Evolutionary conservation across 2,888 invertebrate species (phyloP).

Genomic region (Spodoptera picta): DNA sequence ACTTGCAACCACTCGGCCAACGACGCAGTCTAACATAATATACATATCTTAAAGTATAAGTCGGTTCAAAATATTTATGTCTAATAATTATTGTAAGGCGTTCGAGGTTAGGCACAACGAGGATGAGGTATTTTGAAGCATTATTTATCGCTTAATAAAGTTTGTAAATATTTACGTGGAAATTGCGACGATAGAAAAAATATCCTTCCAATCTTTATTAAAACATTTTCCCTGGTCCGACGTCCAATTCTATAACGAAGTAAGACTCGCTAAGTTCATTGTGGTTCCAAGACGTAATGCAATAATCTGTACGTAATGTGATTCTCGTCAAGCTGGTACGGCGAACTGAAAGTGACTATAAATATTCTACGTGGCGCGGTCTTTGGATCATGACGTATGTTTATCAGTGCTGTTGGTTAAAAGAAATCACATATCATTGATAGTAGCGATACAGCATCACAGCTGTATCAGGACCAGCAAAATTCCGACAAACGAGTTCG

Average conservation of each 20-base stretch:
- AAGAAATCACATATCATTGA: too few relatives aligned
- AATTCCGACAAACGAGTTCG: not conserved
- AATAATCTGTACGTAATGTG: constrained; percentile 18
- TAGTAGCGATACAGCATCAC: not conserved
- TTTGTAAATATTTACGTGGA: too few relatives aligned
- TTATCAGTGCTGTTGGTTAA: too few relatives aligned
- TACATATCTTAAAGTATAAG: too few relatives aligned
- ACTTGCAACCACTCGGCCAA: too few relatives aligned
- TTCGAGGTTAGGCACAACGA: too few relatives aligned
- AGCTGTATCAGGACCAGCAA: not conserved
- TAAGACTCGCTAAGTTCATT: constrained; percentile 3
- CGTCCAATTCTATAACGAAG: constrained; percentile 1
- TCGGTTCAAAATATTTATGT: not conserved
- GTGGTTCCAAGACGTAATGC: constrained; percentile 5
- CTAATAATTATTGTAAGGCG: not conserved
- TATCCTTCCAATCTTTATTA: constrained; percentile 4
- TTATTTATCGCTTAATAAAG: too few relatives aligned
- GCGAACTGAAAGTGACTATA: not conserved
- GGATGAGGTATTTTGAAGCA: too few relatives aligned
- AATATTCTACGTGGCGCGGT: not conserved
- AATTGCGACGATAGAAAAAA: too few relatives aligned
- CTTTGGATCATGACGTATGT: too few relatives aligned
- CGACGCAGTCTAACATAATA: too few relatives aligned
- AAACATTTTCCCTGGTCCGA: not conserved
- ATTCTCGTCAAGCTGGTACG: not conserved